Base-by-base conservation (phyloP, 1,140 invertebrate genomes). In the Prorops nasuta region DNA sequence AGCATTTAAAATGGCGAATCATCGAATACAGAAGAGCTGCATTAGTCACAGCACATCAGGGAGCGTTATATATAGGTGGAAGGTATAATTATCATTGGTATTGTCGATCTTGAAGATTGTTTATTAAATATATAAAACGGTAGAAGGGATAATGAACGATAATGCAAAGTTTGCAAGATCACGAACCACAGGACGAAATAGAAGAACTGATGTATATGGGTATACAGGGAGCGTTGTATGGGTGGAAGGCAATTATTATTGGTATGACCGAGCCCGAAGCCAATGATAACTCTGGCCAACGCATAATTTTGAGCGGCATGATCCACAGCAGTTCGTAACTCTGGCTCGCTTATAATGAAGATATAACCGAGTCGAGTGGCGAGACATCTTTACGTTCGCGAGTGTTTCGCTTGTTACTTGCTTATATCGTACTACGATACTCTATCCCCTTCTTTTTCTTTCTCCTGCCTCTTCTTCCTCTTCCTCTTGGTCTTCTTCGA, bases 331-430 rank as follows among this genome's bases (percentile, higher is more conserved):
- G 64, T 74, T 68, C 69, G 70, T 72, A 74, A 74, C 63, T 72
- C 60, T 67, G 59, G 49, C 56, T 55, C 44, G 51, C 60, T 72
- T 67, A 67, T 76, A 76, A 76, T 75, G 71, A 75, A 76, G 74
- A 76, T 75, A 74, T 71, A 75, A 75, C 71, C 67, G 62, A 67
- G 63, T 56, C 58, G 54, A 67, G 56, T 58, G 63, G 56, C 64
- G 66, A 76, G 70, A 76, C 72, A 76, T 75, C 70, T 75, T 75
- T 74, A 75, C 71, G 71, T 73, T 44, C 60, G 54, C 56, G 59
- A 61, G 63, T 55, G 51, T 51, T 43, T 57, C 51, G 67, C 69
- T 73, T 66, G 72, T 73, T 70, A 69, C 67, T 68, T 52, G 57
- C 52, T 65, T 69, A 72, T 54, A 53, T 45, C 42, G 44, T 45